Evolutionary conservation across 2,888 invertebrate species (phyloP), one percentile per base, ranked within the genome.

Genomic region (Drosophila parthenogenetica): DNA sequence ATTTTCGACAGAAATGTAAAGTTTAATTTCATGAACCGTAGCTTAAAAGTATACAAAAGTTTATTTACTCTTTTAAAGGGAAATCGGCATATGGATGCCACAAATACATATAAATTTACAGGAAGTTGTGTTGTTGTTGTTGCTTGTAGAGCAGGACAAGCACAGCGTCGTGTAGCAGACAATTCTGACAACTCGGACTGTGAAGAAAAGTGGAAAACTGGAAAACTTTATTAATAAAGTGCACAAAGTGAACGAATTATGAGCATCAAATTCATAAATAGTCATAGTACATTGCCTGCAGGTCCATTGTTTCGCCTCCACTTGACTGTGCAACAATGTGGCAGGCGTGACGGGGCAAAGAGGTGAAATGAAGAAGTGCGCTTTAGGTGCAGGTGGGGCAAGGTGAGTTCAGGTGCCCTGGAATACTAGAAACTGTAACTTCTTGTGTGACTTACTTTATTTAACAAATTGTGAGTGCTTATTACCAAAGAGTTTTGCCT

Each of bases 171-270:
- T 66, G 73, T 19, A 25, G 51, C 69, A 74, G 75, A 73, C 74
- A 67, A 57, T 35, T 45, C 37, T 29, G 50, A 57, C 73, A 53
- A 42, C 58, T 61, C 58, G 37, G 73, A 60, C 48, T 16, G 55
- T 25, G 39, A 32, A 19, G 32, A 42, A 40, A 40, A 51, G 22
- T 51, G 51, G 29, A 14, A 42, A 43, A 32, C 25, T 39, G 37
- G 16, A 16, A 67, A 83, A 83, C 83, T 83, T 83, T 83, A 87
- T 89, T 89, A 89, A 83, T 83, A 83, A 89, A 84, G 69, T 77
- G 81, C 85, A 74, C 78, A 73, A 80, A 88, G 74, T 69, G 81
- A 74, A 69, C 69, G 60, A 79, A 78, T 83, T 89, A 83, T 63
- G 84, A 74, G 84, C 87, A 77, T 64, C 69, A 74, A 69, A 73